phyloP scores from a whole-genome alignment of 2,797 vertebrate species.

The Scomberomorus guttatus region DNA sequence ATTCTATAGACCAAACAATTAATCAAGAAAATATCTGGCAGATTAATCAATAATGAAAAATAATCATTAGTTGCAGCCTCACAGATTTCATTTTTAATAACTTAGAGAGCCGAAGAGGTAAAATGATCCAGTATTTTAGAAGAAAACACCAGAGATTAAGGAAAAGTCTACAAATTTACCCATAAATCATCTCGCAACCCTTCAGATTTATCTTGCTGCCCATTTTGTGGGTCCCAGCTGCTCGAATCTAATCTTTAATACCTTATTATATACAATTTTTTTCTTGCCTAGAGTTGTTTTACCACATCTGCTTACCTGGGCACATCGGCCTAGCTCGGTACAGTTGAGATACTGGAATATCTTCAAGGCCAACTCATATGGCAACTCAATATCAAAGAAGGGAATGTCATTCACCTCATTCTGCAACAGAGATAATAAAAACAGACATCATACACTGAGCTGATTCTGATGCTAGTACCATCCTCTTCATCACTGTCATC shows the following conservation, averaged over 20 bases:
- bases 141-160: not conserved
- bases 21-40: too few species aligned
- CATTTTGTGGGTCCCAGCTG: too few species aligned
- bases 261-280: too few species aligned
- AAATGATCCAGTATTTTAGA: not conserved
- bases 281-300: fast-evolving
- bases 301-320: slow-evolving; percentile 88
- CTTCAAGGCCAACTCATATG: slow-evolving; percentile 95
- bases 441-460: not conserved
- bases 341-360: slow-evolving; percentile 92
- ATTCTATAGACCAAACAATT: too few species aligned
- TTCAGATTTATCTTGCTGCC: too few species aligned
- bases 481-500: not conserved
- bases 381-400: slow-evolving; percentile 95
- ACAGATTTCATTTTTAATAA: not conserved
- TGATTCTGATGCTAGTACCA: not conserved
- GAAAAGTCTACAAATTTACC: too few species aligned
- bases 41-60: too few species aligned
- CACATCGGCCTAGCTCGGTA: slow-evolving; percentile 92
- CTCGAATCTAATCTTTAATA: too few species aligned
- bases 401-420: slow-evolving; percentile 97
- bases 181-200: too few species aligned
- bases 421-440: slow-evolving; percentile 75
- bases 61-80: too few species aligned
- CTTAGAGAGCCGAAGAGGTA: not conserved